Evolutionary conservation across 2,888 invertebrate species (phyloP).

Genomic region (Herminia tarsipennalis): DNA sequence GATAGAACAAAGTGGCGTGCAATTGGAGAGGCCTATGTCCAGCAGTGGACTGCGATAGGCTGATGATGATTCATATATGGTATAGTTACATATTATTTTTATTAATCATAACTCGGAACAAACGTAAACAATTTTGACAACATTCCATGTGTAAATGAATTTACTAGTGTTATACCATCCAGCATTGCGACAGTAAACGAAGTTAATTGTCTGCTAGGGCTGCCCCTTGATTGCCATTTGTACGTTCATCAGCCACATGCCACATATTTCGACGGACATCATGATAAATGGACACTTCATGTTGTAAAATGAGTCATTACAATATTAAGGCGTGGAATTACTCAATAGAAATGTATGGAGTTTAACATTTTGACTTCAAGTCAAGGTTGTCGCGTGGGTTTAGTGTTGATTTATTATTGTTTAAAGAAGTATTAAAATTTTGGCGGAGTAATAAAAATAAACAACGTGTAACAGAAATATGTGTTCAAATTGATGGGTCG

Average conservation of each 20-base stretch:
- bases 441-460: too few relatives aligned
- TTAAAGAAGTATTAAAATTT: background rate
- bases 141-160: too few relatives aligned
- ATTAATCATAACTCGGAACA: too few relatives aligned
- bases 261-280: constrained; percentile 25
- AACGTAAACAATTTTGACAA: too few relatives aligned
- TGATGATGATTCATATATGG: too few relatives aligned
- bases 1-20: too few relatives aligned
- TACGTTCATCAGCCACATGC: constrained; percentile 30
- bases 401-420: constrained; percentile 3
- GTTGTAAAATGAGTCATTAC: constrained; percentile 31
- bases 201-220: constrained; percentile 43
- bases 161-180: background rate
- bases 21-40: too few relatives aligned
- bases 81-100: too few relatives aligned
- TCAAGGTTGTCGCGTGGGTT: constrained; percentile 35
- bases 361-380: background rate
- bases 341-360: constrained; percentile 14
- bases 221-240: constrained; percentile 44
- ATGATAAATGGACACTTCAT: constrained; percentile 36
- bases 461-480: too few relatives aligned
- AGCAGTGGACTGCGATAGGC: too few relatives aligned
- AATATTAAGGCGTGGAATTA: constrained; percentile 20
- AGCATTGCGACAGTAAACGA: constrained; percentile 29
- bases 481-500: too few relatives aligned